Evolutionary conservation across 1,140 invertebrate genomes (phyloP).

Genomic region (Steinernema khuongi): DNA sequence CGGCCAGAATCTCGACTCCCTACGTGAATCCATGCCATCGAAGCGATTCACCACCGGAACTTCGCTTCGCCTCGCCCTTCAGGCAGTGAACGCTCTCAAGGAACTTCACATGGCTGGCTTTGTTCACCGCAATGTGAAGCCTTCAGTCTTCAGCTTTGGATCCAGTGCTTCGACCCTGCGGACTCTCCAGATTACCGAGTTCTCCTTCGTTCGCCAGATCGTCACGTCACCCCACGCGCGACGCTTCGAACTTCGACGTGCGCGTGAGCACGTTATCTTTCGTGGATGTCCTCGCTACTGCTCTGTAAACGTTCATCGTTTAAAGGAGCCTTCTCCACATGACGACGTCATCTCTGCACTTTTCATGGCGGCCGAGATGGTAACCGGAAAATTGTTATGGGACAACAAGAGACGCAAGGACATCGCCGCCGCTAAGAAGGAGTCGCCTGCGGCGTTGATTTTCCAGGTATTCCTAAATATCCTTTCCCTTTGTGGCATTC

Average conservation of each 20-base stretch:
- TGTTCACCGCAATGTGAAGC: constrained; percentile 1
- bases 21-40: neutral
- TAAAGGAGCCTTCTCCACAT: neutral
- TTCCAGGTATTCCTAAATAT: no score
- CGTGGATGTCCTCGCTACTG: constrained; percentile 3
- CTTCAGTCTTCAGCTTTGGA: neutral
- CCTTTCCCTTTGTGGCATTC: no score
- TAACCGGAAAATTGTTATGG: neutral
- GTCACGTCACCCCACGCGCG: no score
- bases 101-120: neutral
- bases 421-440: neutral
- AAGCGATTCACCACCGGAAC: no score
- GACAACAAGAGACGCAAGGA: neutral
- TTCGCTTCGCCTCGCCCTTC: neutral
- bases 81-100: neutral
- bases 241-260: no score
- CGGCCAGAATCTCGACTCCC: neutral
- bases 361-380: neutral
- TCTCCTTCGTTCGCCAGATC: no score
- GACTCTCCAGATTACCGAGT: no score
- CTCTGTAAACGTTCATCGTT: neutral
- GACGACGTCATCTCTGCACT: neutral
- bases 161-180: neutral
- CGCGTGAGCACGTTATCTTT: neutral
- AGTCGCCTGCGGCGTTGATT: neutral